Percentiles rank a stretch among this genome's conserved stretches.
These are phyloP conservation scores for Hyperopisus bebe DNA, from an alignment of 2,113 vertebrate species.

Conservation along the genomic window DNA sequence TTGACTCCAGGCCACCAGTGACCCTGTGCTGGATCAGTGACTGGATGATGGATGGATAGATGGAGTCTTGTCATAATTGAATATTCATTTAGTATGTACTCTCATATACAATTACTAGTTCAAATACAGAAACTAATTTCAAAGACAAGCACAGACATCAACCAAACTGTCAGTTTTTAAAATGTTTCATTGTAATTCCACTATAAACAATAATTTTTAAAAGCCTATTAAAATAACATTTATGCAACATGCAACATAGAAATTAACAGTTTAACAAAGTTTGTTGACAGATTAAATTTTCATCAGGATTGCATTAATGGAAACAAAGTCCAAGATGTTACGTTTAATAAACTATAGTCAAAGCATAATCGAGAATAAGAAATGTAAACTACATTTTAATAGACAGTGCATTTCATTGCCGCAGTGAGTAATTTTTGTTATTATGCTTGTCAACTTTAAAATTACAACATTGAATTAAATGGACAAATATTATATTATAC, in stretches of 20 bases:
- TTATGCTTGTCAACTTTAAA: slow-evolving; percentile 7
- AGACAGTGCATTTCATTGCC: slow-evolving; percentile 4
- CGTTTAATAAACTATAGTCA: not conserved
- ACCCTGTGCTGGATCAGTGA: not conserved
- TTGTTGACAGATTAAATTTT: not conserved
- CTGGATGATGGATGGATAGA: not conserved
- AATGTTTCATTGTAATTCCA: not conserved
- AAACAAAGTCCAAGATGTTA: not conserved
- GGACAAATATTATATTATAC: not conserved
- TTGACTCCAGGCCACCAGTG: not conserved
- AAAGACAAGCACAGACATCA: not conserved
- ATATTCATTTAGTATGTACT: not conserved
- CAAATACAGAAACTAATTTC: not conserved
- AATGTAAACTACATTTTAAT: slow-evolving; percentile 1
- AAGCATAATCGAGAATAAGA: not conserved
- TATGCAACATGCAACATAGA: not conserved
- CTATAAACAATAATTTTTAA: not conserved
- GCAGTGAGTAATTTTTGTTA: slow-evolving; percentile 5
- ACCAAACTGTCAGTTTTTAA: not conserved
- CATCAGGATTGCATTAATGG: not conserved
- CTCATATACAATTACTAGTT: not conserved
- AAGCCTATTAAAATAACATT: not conserved
- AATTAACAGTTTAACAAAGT: not conserved
- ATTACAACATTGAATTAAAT: slow-evolving; percentile 8
- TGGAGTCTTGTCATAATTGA: not conserved